phyloP scores from a whole-genome alignment of 1,140 invertebrate genomes.

The Anoplophora glabripennis region DNA sequence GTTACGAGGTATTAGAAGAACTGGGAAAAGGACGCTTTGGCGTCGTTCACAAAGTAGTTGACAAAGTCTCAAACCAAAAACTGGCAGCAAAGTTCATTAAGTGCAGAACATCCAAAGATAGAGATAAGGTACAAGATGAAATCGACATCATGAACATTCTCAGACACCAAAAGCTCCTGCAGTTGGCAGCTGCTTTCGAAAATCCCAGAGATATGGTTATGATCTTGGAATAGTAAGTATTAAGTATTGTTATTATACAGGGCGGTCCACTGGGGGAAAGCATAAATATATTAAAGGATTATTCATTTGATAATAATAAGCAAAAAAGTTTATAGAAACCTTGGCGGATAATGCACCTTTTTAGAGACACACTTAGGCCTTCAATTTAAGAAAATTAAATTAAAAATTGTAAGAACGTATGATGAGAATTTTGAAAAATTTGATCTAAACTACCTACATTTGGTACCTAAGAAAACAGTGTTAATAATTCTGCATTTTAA shows the following conservation, averaged over 20 bases:
- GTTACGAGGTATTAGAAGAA: constrained; percentile 67
- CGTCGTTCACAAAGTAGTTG: constrained; percentile 70
- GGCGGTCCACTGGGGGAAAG: no score
- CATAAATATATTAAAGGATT: no score
- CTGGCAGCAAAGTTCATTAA: constrained; percentile 91
- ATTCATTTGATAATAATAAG: no score
- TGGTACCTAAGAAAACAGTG: no score
- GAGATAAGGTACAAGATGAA: constrained; percentile 83
- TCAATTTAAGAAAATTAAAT: no score
- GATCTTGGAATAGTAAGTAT: constrained; percentile 91
- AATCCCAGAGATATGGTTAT: constrained; percentile 82
- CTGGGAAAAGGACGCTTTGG: constrained; percentile 82
- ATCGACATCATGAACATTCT: constrained; percentile 90
- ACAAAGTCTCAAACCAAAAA: constrained; percentile 65
- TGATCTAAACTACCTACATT: no score
- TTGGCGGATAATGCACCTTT: no score
- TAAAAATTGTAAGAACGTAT: no score
- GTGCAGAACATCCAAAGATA: constrained; percentile 76
- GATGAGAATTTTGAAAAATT: no score
- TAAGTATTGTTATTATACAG: constrained; percentile 8
- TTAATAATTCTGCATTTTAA: no score
- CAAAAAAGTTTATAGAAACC: no score
- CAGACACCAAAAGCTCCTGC: constrained; percentile 85
- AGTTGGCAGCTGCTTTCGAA: constrained; percentile 85
- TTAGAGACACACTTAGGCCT: no score